phyloP scores from a whole-genome alignment of 2,888 invertebrate genomes.

The Cynaeus angustus region DNA sequence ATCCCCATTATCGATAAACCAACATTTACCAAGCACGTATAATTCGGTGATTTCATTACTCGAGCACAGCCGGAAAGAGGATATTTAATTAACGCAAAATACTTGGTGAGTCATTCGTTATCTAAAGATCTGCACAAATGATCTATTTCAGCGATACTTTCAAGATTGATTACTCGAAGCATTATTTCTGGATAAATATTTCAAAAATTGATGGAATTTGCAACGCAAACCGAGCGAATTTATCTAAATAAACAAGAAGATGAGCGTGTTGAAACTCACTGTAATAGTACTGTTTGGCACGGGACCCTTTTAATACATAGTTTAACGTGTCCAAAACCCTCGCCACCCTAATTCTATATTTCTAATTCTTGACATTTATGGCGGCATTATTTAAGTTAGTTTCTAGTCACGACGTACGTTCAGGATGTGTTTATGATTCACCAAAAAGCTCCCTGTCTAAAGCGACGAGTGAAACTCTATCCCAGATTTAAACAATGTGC shows the following conservation, averaged over 20 bases:
- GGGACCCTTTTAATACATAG: slow-evolving; percentile 55
- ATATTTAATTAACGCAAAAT: slow-evolving; percentile 15
- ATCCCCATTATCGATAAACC: slow-evolving; percentile 19
- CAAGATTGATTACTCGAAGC: no score
- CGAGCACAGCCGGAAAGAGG: slow-evolving; percentile 6
- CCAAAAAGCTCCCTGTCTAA: slow-evolving; percentile 38
- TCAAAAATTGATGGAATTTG: neutral
- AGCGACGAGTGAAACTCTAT: slow-evolving; percentile 31
- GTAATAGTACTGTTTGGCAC: slow-evolving; percentile 32
- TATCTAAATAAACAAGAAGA: slow-evolving; percentile 10
- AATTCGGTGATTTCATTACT: slow-evolving; percentile 31
- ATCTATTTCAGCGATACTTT: no score
- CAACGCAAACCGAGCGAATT: neutral
- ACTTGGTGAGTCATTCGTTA: neutral
- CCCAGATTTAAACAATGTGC: slow-evolving; percentile 23
- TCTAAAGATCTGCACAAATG: neutral
- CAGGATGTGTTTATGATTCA: slow-evolving; percentile 47
- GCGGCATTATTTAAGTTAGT: slow-evolving; percentile 59
- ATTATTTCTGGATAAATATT: neutral
- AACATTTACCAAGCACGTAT: slow-evolving; percentile 30
- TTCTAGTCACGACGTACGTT: slow-evolving; percentile 47
- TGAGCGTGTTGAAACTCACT: slow-evolving; percentile 1
- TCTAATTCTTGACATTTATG: slow-evolving; percentile 66
- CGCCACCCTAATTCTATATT: slow-evolving; percentile 61
- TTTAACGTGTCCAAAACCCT: slow-evolving; percentile 59